Conservation (phyloP, 2,113 vertebrate species). For the Pandion haliaetus region DNA sequence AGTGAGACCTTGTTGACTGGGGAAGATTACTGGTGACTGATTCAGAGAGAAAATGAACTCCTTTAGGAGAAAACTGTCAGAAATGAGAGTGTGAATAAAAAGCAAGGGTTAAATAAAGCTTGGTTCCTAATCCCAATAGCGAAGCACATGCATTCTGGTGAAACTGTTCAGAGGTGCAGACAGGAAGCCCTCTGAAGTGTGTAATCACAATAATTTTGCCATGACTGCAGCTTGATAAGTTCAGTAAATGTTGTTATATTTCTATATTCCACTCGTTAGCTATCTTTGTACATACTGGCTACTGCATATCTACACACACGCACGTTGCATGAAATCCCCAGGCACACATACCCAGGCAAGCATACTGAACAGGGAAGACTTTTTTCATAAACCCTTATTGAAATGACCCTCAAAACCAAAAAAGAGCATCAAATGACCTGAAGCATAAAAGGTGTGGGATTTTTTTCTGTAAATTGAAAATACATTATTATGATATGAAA, state of each 20-base stretch:
- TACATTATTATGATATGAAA: not conserved
- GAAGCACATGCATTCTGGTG: not conserved
- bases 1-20: not conserved
- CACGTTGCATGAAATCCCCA: not conserved
- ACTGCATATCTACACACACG: rapidly evolving
- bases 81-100: not conserved
- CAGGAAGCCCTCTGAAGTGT: not conserved
- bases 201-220: not conserved
- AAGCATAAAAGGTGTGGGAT: not conserved
- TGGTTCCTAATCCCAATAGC: not conserved
- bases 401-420: not conserved
- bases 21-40: not conserved
- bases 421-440: not conserved
- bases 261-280: not conserved
- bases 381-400: not conserved
- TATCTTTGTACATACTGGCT: not conserved
- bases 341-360: not conserved
- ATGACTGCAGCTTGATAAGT: not conserved
- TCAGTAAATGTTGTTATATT: not conserved
- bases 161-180: not conserved
- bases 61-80: not conserved
- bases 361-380: not conserved
- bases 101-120: not conserved
- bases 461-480: not conserved
- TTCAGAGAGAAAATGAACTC: not conserved